Conservation (phyloP, 2,888 invertebrate genomes). For the Elysia crispata region DNA sequence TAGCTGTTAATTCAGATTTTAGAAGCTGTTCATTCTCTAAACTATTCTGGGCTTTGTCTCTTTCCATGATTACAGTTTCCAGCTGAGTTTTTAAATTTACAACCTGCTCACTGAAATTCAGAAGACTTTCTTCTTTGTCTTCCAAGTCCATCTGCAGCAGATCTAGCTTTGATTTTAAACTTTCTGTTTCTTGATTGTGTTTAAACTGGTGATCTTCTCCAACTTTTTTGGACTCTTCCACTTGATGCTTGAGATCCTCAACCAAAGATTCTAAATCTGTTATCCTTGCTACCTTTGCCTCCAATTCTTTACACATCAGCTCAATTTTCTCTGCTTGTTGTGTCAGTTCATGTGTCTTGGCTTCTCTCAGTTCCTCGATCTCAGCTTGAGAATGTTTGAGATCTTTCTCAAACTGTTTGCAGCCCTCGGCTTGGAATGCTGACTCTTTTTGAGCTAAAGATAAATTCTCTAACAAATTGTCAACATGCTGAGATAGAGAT, state of each 20-base stretch:
- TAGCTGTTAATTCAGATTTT: no score
- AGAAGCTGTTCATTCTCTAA: no score
- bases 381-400: background rate
- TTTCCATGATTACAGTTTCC: no score
- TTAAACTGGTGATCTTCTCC: no score
- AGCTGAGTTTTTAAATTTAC: no score
- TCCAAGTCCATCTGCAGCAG: constrained; percentile 30
- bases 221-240: no score
- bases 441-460: no score
- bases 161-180: constrained; percentile 41
- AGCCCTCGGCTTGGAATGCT: no score
- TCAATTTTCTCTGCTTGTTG: background rate
- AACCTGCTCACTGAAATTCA: background rate
- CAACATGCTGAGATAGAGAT: no score
- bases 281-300: background rate
- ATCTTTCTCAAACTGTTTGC: background rate
- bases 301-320: background rate
- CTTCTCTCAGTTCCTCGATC: constrained; percentile 25
- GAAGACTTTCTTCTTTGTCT: constrained; percentile 28
- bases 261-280: background rate
- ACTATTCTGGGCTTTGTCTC: no score
- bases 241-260: background rate
- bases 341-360: constrained; percentile 5
- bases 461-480: no score
- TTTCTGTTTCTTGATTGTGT: background rate